A percentile compares a stretch with the other conserved stretches of the same genome.
Evolutionary conservation across 2,113 vertebrate species (phyloP).

Genomic region (Lamprologus sp.): DNA sequence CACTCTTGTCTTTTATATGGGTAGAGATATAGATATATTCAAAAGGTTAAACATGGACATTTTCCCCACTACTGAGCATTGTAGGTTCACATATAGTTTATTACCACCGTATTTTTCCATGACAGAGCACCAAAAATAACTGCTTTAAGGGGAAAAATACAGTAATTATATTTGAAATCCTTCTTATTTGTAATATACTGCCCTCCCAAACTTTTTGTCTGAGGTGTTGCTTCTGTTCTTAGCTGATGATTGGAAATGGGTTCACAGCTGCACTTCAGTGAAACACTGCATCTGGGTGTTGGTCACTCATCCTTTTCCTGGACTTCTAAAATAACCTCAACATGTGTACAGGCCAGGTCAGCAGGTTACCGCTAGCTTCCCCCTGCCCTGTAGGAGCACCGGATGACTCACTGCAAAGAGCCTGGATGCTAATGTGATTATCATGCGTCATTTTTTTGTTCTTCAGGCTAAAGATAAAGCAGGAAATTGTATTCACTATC

Average conservation of each 20-base stretch:
- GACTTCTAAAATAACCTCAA: slow-evolving; percentile 42
- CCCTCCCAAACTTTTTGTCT: neutral
- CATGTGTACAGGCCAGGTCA: slow-evolving; percentile 1
- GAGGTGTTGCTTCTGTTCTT: neutral
- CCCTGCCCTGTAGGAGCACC: slow-evolving; percentile 17
- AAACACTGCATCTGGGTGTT: slow-evolving; percentile 4
- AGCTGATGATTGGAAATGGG: neutral
- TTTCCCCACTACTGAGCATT: neutral
- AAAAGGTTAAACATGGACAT: neutral
- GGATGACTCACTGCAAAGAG: slow-evolving; percentile 14
- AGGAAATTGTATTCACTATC: slow-evolving; percentile 41
- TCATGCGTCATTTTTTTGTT: neutral
- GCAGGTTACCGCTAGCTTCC: slow-evolving; percentile 7
- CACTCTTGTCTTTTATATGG: neutral
- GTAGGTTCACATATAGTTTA: neutral
- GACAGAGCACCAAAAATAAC: neutral
- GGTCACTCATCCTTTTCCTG: slow-evolving; percentile 57
- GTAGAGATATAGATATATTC: neutral
- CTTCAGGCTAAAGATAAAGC: slow-evolving; percentile 1
- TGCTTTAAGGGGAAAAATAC: neutral
- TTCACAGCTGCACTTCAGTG: neutral
- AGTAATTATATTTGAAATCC: neutral
- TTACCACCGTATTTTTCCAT: neutral
- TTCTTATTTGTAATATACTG: neutral
- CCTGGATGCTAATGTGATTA: neutral